Conservation (phyloP, 23 tunicate genomes). For the Halocynthia roretzi region DNA sequence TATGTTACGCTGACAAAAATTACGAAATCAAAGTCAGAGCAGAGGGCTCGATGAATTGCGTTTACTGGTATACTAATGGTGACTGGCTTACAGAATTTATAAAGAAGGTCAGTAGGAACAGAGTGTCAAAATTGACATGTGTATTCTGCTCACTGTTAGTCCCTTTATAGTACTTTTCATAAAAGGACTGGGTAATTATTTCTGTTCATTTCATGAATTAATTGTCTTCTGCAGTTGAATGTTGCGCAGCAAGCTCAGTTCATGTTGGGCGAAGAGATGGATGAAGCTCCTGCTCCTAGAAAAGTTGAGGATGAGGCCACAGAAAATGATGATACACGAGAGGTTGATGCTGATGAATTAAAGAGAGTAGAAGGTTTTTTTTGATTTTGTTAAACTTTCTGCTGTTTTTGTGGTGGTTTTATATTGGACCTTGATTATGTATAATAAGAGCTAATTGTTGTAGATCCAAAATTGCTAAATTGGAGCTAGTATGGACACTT, state of each 20-base stretch:
- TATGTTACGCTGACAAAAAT: slow-evolving; percentile 21
- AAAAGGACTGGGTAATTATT: neutral
- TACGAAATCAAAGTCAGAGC: slow-evolving; percentile 33
- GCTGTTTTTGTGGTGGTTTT: no score
- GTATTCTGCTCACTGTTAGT: neutral
- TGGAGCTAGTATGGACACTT: no score
- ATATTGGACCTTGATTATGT: no score
- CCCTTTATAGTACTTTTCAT: no score
- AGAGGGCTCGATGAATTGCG: slow-evolving; percentile 23
- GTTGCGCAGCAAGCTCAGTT: slow-evolving; percentile 74
- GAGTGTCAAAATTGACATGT: neutral
- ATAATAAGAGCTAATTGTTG: no score
- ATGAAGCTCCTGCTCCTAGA: neutral
- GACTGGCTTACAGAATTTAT: slow-evolving; percentile 55
- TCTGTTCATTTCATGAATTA: slow-evolving; percentile 1
- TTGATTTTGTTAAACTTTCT: no score
- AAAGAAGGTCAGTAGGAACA: slow-evolving; percentile 21
- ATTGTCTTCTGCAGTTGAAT: slow-evolving; percentile 47
- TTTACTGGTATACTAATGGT: slow-evolving; percentile 49
- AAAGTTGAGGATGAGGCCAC: neutral
- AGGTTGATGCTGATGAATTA: slow-evolving; percentile 4
- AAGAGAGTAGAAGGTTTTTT: no score
- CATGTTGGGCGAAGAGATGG: slow-evolving; percentile 45
- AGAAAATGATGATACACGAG: neutral
- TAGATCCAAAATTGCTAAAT: no score